Evolutionary conservation across 1,140 invertebrate species (phyloP).

Genomic region (Tetraneura akinire): DNA sequence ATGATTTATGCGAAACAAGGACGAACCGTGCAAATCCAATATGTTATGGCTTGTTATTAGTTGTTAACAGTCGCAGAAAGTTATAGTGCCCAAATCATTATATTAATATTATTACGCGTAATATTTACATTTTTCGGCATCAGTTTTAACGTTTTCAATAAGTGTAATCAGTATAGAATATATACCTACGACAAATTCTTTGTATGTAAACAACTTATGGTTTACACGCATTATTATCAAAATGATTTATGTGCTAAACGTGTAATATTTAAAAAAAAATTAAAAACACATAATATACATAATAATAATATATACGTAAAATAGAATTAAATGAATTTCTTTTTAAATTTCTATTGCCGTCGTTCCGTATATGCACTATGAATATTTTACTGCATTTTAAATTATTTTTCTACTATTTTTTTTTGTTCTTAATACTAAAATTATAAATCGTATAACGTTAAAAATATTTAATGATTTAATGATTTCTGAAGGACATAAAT

Average conservation of each 20-base stretch:
- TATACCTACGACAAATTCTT: not conserved
- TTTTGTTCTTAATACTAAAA: too few relatives aligned
- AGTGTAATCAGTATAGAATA: constrained; percentile 4
- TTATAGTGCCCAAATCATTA: constrained; percentile 27
- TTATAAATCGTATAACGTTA: too few relatives aligned
- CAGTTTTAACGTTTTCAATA: not conserved
- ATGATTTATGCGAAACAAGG: constrained; percentile 25
- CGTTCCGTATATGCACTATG: too few relatives aligned
- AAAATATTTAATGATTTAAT: too few relatives aligned
- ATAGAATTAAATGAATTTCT: too few relatives aligned
- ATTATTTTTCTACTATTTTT: too few relatives aligned
- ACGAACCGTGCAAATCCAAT: constrained; percentile 21
- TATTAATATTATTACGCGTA: not conserved
- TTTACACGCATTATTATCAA: not conserved
- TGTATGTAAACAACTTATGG: not conserved
- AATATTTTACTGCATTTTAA: too few relatives aligned
- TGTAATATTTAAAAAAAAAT: not conserved
- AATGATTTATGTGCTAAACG: not conserved
- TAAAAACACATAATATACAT: too few relatives aligned
- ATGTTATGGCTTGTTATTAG: constrained; percentile 19
- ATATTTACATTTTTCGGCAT: constrained; percentile 22
- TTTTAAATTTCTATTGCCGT: too few relatives aligned
- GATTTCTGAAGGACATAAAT: too few relatives aligned
- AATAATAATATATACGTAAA: too few relatives aligned
- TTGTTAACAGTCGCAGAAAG: not conserved